Base-by-base conservation (phyloP, 2,797 vertebrate genomes). In the Leuciscus waleckii region DNA sequence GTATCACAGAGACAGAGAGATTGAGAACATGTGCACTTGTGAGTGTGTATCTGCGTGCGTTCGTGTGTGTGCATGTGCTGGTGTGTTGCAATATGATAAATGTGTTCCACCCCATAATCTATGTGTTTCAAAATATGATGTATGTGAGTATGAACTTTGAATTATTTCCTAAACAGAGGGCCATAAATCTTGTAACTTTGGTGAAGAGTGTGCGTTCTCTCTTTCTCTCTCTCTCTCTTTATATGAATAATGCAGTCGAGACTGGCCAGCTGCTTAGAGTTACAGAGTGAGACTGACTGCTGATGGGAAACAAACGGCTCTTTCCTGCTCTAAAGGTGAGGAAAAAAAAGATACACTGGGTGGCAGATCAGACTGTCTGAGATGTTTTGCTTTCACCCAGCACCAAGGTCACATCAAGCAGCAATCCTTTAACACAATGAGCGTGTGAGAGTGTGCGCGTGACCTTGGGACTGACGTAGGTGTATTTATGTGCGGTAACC, bases 121-220 rank as follows among this genome's bases (percentile, higher is more conserved):
- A 96, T 96, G 95, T 96, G 95, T 94, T 96, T 96, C 94, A 95
- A 95, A 96, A 96, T 96, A 96, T 96, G 95, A 96, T 96, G 94
- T 95, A 96, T 96, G 95, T 96, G 95, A 94, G 94, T 94, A 95
- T 96, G 95, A 96, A 96, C 95, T 96, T 95, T 95, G 95, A 96
- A 96, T 96, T 96, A 96, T 96, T 95, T 96, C 94, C 94, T 93
- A 95, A 95, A 95, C 94, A 95, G 93, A 94, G 94, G 94, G 92
- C 95, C 95, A 95, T 96, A 95, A 96, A 96, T 96, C 95, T 96
- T 96, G 92, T 92, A 93, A 94, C 93, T 95, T 95, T 92, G 93
- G 89, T 92, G 93, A 92, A 92, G 92, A 93, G 92, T 90, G 90
- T 94, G 95, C 93, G 93, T 89, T 86, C 77, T 73, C 41, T 67